Base-by-base conservation (phyloP, 2,113 vertebrate genomes). In the Egretta garzetta region DNA sequence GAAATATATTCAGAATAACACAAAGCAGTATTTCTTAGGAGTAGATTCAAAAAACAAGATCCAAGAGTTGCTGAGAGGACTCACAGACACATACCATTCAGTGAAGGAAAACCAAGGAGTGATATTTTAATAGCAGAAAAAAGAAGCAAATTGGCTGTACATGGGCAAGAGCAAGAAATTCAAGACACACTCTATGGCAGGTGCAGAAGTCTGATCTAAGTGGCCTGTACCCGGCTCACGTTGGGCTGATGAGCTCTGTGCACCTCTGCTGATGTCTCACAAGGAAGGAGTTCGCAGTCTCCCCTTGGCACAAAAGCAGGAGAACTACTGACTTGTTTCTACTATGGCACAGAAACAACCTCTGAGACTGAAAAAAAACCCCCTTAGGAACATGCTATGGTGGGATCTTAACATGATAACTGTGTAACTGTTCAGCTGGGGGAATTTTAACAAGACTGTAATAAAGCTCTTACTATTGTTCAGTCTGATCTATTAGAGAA, bases 371-470 rank as follows among this genome's bases (percentile, higher is more conserved):
- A 81, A 86, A 90, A 89, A 86, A 90, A 89, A 71, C 53, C 1
- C 43, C 62, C 74, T 75, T 60, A 91, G 87, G 89, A 92, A 66
- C 33, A 64, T 22, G 67, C 71, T 92, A 39, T 26, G 90, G 85
- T 37, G 45, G 84, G 87, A 94, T 85, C 84, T 95, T 91, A 93
- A 94, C 81, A 95, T 3, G 23, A 39, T 94, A 95, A 93, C 60
- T 70, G 81, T 89, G 68, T 91, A 94, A 94, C 81, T 63, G 87
- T 93, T 94, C 93, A 93, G 81, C 71, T 90, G 84, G 30, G 90
- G 62, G 62, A 94, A 95, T 97, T 95, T 91, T 97, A 95, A 97
- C 93, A 94, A 94, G 96, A 75, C 62, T 70, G 82, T 96, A 97
- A 96, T 96, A 91, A 95, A 92, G 89, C 95, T 94, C 59, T 96